phyloP scores from a whole-genome alignment of 2,888 invertebrate genomes.

The Biston stratarius region DNA sequence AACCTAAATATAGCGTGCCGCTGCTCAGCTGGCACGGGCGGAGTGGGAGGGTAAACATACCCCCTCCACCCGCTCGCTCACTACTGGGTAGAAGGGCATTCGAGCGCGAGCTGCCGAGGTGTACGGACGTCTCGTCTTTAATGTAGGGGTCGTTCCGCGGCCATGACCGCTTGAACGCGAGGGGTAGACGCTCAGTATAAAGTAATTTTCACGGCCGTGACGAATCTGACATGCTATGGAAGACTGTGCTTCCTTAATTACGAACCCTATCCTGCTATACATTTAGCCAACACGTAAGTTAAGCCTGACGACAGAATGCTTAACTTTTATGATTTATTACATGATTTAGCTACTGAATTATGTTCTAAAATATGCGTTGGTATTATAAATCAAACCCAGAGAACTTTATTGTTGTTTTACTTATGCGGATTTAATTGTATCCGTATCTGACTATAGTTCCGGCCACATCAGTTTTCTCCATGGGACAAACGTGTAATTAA shows the following conservation, averaged over 20 bases:
- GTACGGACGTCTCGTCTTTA: constrained; percentile 71
- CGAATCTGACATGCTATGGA: constrained; percentile 55
- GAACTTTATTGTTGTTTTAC: too few species aligned
- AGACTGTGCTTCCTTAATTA: constrained; percentile 42
- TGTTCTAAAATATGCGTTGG: too few species aligned
- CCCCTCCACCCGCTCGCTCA: constrained; percentile 57
- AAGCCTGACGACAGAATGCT: background rate
- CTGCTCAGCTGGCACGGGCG: constrained; percentile 83
- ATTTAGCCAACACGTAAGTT: background rate
- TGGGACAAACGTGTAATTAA: too few species aligned
- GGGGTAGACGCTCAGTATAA: constrained; percentile 73
- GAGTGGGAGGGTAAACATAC: constrained; percentile 78
- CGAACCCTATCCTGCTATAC: background rate
- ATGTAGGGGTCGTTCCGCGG: constrained; percentile 64
- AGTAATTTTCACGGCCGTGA: constrained; percentile 73
- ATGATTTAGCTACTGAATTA: background rate
- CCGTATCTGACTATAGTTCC: too few species aligned
- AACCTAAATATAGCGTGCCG: constrained; percentile 86
- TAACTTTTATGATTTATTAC: background rate
- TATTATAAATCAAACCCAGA: too few species aligned
- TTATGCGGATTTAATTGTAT: too few species aligned
- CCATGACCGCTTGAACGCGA: constrained; percentile 75
- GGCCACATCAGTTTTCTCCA: too few species aligned
- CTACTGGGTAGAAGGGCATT: constrained; percentile 71
- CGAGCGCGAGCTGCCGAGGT: constrained; percentile 70